Evolutionary conservation across 2,888 invertebrate species (phyloP), one percentile per base, ranked within the genome.

Genomic region (Heliconius erato): DNA sequence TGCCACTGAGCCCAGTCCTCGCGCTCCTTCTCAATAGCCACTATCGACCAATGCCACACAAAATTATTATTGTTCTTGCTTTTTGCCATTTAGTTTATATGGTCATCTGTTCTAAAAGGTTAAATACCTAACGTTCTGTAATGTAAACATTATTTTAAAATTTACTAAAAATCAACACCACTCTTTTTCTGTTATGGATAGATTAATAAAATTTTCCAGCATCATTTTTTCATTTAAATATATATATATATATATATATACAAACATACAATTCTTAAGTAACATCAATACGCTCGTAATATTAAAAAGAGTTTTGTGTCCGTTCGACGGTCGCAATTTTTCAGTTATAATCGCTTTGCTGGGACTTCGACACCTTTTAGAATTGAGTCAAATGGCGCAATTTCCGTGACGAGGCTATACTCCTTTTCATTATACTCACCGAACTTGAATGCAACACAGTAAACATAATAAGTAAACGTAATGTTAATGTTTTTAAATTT

Each of bases 321-420:
- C 77, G 26, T 65, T 35, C 16, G 63, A 14, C 23, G 40, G 40
- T 35, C 9, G 63, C 65, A 63, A 76, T 79, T 82, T 85, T 82
- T 83, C 78, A 78, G 67, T 49, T 54, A 83, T 81, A 81, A 81
- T 83, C 82, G 74, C 78, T 81, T 78, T 76, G 49, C 74, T 82
- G 82, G 82, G 83, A 82, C 81, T 82, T 84, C 84, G 84, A 84
- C 83, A 86, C 91, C 90, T 91, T 92, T 93, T 90, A 91, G 91
- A 94, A 91, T 89, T 90, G 88, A 88, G 87, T 90, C 90, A 91
- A 94, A 94, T 92, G 90, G 92, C 84, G 89, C 91, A 92, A 94
- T 95, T 92, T 94, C 95, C 94, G 92, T 85, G 85, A 86, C 89
- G 88, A 90, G 87, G 90, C 91, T 91, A 91, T 91, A 90, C 89